A percentile compares a stretch with the other conserved stretches of the same genome.
phyloP scores from a whole-genome alignment of 2,113 vertebrate genomes.

The Mormoops blainvillei region DNA sequence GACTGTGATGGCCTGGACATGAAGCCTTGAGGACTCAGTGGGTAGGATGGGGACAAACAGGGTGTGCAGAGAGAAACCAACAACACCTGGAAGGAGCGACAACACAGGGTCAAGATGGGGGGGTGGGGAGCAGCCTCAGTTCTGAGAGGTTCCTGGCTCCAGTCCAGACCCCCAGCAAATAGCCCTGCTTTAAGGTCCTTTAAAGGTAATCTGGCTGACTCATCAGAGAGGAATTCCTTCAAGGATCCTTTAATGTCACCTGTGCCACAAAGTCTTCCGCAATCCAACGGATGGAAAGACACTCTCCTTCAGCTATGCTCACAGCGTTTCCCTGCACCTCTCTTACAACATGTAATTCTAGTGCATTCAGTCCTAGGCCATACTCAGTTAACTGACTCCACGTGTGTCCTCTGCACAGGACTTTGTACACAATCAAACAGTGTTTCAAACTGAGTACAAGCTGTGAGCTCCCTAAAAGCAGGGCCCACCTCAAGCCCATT shows the following conservation, averaged over 20 bases:
- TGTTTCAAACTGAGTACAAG: not conserved
- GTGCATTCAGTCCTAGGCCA: accelerated
- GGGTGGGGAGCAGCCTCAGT: accelerated
- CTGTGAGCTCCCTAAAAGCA: not conserved
- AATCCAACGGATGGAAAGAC: not conserved
- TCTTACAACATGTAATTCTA: accelerated
- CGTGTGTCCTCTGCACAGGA: not conserved
- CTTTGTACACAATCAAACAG: not conserved
- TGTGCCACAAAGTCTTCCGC: not conserved
- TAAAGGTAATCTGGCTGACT: not conserved
- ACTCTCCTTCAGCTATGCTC: accelerated
- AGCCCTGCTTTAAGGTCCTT: not conserved
- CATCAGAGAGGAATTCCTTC: not conserved
- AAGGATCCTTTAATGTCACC: not conserved
- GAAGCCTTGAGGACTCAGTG: not conserved
- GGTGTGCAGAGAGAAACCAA: accelerated
- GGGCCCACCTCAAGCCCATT: not conserved
- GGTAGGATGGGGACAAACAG: not conserved
- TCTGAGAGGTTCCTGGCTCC: not conserved
- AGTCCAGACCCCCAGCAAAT: not conserved
- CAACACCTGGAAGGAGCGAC: not conserved
- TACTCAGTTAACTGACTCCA: not conserved
- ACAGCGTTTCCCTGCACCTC: not conserved
- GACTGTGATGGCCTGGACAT: accelerated
- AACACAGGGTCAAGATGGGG: not conserved